Conservation (phyloP, 2,797 vertebrate genomes). For the Calcarius lapponicus region DNA sequence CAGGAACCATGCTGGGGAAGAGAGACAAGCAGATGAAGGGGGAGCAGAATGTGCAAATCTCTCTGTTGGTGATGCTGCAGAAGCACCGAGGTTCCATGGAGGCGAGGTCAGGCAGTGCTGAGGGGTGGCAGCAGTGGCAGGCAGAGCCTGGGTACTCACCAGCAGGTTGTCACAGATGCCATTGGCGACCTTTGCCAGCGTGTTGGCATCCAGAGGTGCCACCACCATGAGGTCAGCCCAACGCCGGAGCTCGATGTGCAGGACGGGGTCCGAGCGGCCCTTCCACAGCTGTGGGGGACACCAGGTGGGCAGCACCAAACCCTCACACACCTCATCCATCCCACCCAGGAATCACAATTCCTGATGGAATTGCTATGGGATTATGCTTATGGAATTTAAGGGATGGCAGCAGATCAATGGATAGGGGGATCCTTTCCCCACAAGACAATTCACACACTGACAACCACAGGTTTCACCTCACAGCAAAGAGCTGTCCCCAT, state of each 20-base stretch:
- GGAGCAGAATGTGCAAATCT: not conserved
- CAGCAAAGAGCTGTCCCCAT: not conserved
- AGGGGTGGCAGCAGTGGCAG: not conserved
- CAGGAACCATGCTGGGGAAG: not conserved
- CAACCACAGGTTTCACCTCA: not conserved
- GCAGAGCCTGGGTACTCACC: conserved; percentile 75
- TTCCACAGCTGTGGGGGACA: conserved; percentile 85
- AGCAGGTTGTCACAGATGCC: conserved; percentile 97
- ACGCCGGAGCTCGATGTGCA: conserved; percentile 92
- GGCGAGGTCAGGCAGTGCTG: not conserved
- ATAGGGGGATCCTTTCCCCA: not conserved
- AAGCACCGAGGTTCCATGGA: not conserved
- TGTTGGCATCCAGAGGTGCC: conserved; percentile 96
- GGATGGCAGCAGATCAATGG: accelerated
- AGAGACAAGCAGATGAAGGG: not conserved
- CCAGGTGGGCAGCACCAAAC: not conserved
- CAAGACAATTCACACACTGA: not conserved
- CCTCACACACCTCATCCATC: not conserved
- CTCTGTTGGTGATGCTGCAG: not conserved
- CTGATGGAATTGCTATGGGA: not conserved
- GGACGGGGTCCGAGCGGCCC: conserved; percentile 86
- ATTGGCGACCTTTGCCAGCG: conserved; percentile 90
- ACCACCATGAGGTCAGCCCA: conserved; percentile 94
- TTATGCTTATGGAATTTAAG: not conserved
- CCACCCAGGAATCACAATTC: not conserved